A percentile compares a stretch with the other conserved stretches of the same genome.
Conservation (phyloP, 2,797 vertebrate genomes). For the Limosa lapponica region DNA sequence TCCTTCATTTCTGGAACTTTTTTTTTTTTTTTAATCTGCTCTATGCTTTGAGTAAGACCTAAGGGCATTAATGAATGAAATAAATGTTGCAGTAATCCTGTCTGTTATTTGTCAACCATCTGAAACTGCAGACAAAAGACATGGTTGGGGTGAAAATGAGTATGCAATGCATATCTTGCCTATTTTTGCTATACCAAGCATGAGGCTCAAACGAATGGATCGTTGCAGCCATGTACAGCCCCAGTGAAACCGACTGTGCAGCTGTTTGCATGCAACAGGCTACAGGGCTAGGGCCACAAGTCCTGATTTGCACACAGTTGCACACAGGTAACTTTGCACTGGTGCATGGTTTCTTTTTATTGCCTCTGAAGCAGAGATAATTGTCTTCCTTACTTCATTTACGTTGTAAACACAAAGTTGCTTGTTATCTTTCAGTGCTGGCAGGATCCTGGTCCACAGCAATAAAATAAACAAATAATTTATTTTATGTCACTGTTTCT, state of each 20-base stretch:
- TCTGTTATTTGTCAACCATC: not conserved
- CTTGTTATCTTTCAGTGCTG: not conserved
- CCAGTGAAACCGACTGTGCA: not conserved
- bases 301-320: not conserved
- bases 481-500: not conserved
- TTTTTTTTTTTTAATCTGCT: not conserved
- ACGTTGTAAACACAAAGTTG: not conserved
- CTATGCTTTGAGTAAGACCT: not conserved
- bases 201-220: not conserved
- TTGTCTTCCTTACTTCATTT: slow-evolving; percentile 2
- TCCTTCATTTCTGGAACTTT: not conserved
- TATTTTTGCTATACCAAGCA: not conserved
- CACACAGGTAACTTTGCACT: not conserved
- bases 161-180: not conserved
- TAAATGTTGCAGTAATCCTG: not conserved
- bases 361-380: not conserved
- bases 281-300: not conserved
- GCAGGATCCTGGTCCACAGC: not conserved
- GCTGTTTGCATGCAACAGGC: not conserved
- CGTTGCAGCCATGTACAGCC: not conserved
- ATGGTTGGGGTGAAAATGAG: not conserved
- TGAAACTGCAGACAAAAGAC: not conserved
- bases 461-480: slow-evolving; percentile 25
- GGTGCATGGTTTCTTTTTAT: not conserved
- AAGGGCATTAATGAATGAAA: not conserved